A percentile compares a stretch with the other conserved stretches of the same genome.
Evolutionary conservation across 2,113 vertebrate genomes (phyloP).

Genomic region (Cottus gobio): DNA sequence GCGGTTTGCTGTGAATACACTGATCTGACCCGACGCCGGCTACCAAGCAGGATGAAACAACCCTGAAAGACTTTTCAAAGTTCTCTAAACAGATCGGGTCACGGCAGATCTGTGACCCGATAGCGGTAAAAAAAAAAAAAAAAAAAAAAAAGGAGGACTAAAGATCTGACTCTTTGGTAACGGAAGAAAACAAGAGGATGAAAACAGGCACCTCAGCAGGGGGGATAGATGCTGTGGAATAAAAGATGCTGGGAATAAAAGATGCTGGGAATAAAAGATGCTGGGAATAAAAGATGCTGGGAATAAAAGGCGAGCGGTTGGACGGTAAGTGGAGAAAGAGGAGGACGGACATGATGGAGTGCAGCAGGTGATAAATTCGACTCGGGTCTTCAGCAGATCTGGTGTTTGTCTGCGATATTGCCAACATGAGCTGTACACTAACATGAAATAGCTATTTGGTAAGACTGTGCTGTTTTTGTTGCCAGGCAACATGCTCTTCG

Average conservation of each 20-base stretch:
- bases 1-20: conserved; percentile 8
- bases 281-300: conserved; percentile 40
- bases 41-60: conserved; percentile 7
- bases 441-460: not conserved
- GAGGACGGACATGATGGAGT: conserved; percentile 2
- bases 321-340: conserved; percentile 35
- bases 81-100: conserved; percentile 40
- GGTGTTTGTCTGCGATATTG: not conserved
- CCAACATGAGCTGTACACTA: not conserved
- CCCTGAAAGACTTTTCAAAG: conserved; percentile 25
- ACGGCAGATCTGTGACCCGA: conserved; percentile 49
- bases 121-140: conserved; percentile 21
- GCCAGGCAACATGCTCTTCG: conserved; percentile 33
- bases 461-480: not conserved
- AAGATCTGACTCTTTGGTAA: conserved; percentile 34
- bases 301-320: conserved; percentile 35
- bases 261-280: conserved; percentile 46
- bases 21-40: conserved; percentile 11
- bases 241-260: conserved; percentile 38
- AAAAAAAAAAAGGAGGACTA: not conserved
- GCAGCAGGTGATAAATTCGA: conserved; percentile 23
- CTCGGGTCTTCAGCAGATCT: not conserved
- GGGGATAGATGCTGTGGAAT: conserved; percentile 25
- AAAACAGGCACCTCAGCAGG: conserved; percentile 40
- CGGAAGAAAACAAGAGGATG: conserved; percentile 40